Evolutionary conservation across 2,888 invertebrate genomes (phyloP).

Genomic region (Phortica magna): DNA sequence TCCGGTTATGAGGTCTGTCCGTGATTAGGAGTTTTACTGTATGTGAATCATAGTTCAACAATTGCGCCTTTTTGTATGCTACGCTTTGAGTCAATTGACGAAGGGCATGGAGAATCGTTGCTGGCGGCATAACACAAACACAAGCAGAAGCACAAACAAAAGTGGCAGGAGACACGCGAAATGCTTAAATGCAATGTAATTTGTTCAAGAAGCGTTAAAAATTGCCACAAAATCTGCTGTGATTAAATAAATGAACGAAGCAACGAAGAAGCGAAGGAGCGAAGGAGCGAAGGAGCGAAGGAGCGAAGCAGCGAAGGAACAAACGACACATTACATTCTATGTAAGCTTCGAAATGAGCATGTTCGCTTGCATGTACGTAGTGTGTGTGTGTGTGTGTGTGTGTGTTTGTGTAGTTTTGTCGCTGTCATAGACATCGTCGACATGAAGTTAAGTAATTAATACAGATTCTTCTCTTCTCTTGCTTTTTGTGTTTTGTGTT

Average conservation of each 20-base stretch:
- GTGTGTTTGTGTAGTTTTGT: background rate
- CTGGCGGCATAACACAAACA: too few relatives aligned
- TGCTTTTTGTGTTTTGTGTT: background rate
- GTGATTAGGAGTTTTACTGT: too few relatives aligned
- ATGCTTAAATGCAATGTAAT: conserved; percentile 11
- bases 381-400: background rate
- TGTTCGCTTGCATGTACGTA: too few relatives aligned
- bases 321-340: too few relatives aligned
- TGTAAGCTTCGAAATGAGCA: too few relatives aligned
- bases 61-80: background rate
- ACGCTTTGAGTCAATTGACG: background rate
- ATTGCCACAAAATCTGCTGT: background rate
- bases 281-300: too few relatives aligned
- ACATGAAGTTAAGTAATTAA: conserved; percentile 62
- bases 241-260: background rate
- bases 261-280: too few relatives aligned
- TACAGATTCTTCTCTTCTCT: conserved; percentile 56
- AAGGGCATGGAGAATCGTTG: background rate
- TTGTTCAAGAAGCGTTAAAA: background rate
- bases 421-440: background rate
- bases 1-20: too few relatives aligned
- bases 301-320: too few relatives aligned
- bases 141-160: too few relatives aligned
- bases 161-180: too few relatives aligned
- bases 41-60: too few relatives aligned